Evolutionary conservation across 2,888 invertebrate genomes (phyloP), one percentile per base, ranked within the genome.

Genomic region (Agrochola lychnidis): DNA sequence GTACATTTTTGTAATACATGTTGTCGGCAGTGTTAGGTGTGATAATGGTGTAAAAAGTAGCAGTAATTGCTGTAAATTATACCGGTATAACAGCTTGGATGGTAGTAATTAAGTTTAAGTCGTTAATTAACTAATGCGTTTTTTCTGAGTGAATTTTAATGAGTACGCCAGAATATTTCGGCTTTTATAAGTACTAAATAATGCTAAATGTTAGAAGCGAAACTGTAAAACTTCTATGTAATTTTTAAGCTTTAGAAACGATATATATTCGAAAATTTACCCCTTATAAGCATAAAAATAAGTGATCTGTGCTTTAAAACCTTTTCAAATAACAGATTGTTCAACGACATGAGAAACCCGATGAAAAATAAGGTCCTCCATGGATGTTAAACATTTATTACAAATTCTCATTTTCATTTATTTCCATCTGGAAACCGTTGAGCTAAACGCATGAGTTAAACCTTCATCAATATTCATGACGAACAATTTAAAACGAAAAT

Each of bases 391-490:
- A 61, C 59, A 16, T 59, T 68, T 68, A 70, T 67, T 45, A 63
- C 40, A 72, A 68, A 71, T 71, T 81, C 76, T 64, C 25, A 71
- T 76, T 73, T 80, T 62, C 73, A 66, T 45, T 73, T 73, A 71
- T 70, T 62, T 36, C 63, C 40, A 74, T 85, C 36, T 69, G 75
- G 59, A 73, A 78, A 73, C 22, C 56, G 66, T 72, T 79, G 73
- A 70, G 59, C 66, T 64, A 77, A 73, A 78, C 76, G 70, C 70
- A 74, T 74, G 68, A 82, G 70, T 73, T 68, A 67, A 74, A 79
- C 56, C 61, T 57, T 73, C 66, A 80, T 89, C 72, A 84, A 88
- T 89, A 87, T 88, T 87, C 81, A 86, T 86, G 63, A 64, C 42
- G 61, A 73, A 64, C 73, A 78, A 79, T 77, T 82, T 77, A 63